These are phyloP conservation scores for Perizoma flavofasciatum DNA, from an alignment of 2,888 invertebrate genomes.

Conservation along the genomic window DNA sequence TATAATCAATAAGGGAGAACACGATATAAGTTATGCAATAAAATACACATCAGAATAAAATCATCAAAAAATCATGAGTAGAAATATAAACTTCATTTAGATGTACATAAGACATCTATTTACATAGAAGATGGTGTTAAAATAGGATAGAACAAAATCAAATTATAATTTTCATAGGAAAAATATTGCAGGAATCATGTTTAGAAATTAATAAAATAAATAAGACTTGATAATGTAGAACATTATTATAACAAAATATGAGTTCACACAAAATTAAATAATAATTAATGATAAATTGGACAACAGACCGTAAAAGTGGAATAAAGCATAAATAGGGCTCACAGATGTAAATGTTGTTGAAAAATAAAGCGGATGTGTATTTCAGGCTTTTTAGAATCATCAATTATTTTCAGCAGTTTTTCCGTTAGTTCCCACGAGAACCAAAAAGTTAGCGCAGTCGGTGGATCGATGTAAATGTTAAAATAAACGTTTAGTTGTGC, in stretches of 20 bases:
- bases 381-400: too few relatives aligned
- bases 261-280: background rate
- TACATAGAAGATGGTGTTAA: constrained; percentile 3
- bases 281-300: background rate
- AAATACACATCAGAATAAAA: constrained; percentile 48
- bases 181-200: constrained; percentile 14
- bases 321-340: background rate
- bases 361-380: background rate
- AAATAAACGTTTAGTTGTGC: background rate
- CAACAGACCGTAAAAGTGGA: background rate
- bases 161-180: constrained; percentile 3
- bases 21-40: constrained; percentile 46
- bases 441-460: too few relatives aligned
- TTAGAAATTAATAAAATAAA: constrained; percentile 6
- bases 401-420: too few relatives aligned
- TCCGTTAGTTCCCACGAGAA: too few relatives aligned
- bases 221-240: constrained; percentile 8
- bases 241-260: background rate
- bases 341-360: background rate
- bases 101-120: constrained; percentile 15
- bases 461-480: background rate
- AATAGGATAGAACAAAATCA: constrained; percentile 8
- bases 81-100: constrained; percentile 22
- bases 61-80: constrained; percentile 39
- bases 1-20: constrained; percentile 62